Evolutionary conservation across 2,113 vertebrate genomes (phyloP), one percentile per base, ranked within the genome.

Genomic region (Butorides virescens): DNA sequence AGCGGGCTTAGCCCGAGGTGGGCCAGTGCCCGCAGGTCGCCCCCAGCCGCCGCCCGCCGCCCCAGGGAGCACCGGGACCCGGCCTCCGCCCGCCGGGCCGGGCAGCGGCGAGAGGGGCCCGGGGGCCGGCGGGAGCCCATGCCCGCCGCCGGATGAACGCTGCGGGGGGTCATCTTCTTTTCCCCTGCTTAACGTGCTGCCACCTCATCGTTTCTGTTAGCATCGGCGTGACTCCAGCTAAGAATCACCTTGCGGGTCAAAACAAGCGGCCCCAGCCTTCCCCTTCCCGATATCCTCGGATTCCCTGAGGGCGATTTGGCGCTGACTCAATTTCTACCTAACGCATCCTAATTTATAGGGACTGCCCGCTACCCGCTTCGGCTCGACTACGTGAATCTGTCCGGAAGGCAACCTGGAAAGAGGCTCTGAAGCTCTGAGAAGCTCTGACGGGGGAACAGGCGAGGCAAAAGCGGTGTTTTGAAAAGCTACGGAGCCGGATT

Each of bases 301-400:
- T 59, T 23, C 17, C 20, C 42, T 44, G 36, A 20, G 25, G 3
- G n/a, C 10, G 14, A 42, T 81, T 71, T 59, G 32, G 70, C 1
- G 14, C 14, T 13, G 4, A 22, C 30, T 55, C 56, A 20, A 18
- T 84, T 42, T 93, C 92, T 75, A 92, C 30, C 42, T 71, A 61
- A 52, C 11, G 27, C 52, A 53, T 37, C 36, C 86, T 91, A 75
- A 87, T 96, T 92, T 84, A 77, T 68, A 74, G 84, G 50, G 71
- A 72, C 52, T 76, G 34, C 2, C 89, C 90, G 66, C 52, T 39
- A 71, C 74, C 42, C 58, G 6, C 91, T 97, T 95, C 46, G 75
- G 84, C 92, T 44, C 21, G n/a, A 19, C 83, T 66, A 17, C 49
- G 52, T 73, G 86, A 96, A 95, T 75, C 86, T 96, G 91, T 78